Conservation (phyloP, 2,888 invertebrate species). For the Didymodactylos carnosus region DNA sequence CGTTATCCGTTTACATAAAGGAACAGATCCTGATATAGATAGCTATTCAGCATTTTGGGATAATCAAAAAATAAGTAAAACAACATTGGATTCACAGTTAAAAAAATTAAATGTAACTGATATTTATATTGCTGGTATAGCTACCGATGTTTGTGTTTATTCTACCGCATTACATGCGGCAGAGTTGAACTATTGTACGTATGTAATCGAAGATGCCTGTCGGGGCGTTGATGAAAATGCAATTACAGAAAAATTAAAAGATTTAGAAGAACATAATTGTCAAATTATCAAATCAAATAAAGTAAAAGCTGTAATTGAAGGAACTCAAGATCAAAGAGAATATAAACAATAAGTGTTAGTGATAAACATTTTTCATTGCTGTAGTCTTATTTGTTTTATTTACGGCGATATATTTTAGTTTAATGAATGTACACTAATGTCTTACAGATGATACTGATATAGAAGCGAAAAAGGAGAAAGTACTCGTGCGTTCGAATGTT, state of each 20-base stretch:
- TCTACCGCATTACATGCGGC: conserved; percentile 68
- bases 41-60: conserved; percentile 97
- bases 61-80: conserved; percentile 71
- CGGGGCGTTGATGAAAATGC: conserved; percentile 65
- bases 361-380: no score
- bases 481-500: no score
- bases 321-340: no score
- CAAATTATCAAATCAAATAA: background rate
- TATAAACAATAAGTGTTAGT: no score
- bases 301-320: no score
- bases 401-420: no score
- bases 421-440: no score
- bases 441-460: no score
- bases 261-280: background rate
- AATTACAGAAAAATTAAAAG: conserved; percentile 46
- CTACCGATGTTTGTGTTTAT: conserved; percentile 75
- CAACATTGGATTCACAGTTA: conserved; percentile 59
- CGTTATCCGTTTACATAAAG: conserved; percentile 37
- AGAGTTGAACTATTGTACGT: conserved; percentile 70
- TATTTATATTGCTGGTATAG: conserved; percentile 77
- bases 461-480: no score
- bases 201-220: conserved; percentile 69
- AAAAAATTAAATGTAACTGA: conserved; percentile 61
- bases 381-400: no score
- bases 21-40: conserved; percentile 78